Evolutionary conservation across 2,797 vertebrate genomes (phyloP).

Genomic region (Smutsia gigantea): DNA sequence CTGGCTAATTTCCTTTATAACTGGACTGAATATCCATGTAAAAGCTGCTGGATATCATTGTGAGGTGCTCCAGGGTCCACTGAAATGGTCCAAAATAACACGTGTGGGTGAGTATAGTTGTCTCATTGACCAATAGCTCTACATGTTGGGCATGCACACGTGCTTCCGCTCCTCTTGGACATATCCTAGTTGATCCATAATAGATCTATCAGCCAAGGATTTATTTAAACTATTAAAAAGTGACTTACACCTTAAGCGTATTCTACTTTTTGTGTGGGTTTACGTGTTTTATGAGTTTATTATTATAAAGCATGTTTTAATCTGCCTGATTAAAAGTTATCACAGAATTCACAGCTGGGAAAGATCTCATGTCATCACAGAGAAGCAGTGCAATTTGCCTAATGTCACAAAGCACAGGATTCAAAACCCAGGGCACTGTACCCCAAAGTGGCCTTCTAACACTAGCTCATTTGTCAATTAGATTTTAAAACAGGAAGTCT

Average conservation of each 20-base stretch:
- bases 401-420: background rate
- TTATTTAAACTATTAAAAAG: slow-evolving; percentile 13
- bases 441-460: background rate
- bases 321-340: background rate
- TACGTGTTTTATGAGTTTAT: background rate
- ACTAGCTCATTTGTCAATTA: background rate
- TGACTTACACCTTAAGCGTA: background rate
- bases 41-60: background rate
- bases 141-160: background rate
- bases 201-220: background rate
- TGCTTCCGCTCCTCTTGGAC: background rate
- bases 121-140: background rate
- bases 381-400: background rate
- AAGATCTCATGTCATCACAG: background rate
- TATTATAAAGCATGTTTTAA: background rate
- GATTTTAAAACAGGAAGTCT: background rate
- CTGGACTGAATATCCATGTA: background rate
- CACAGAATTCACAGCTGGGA: slow-evolving; percentile 22
- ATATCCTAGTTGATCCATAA: background rate
- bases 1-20: slow-evolving; percentile 28
- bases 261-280: background rate
- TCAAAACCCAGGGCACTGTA: background rate
- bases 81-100: background rate
- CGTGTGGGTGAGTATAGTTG: background rate
- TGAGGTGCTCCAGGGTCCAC: background rate